Evolutionary conservation across 2,797 vertebrate species (phyloP).

Genomic region (Lacerta bilineata): DNA sequence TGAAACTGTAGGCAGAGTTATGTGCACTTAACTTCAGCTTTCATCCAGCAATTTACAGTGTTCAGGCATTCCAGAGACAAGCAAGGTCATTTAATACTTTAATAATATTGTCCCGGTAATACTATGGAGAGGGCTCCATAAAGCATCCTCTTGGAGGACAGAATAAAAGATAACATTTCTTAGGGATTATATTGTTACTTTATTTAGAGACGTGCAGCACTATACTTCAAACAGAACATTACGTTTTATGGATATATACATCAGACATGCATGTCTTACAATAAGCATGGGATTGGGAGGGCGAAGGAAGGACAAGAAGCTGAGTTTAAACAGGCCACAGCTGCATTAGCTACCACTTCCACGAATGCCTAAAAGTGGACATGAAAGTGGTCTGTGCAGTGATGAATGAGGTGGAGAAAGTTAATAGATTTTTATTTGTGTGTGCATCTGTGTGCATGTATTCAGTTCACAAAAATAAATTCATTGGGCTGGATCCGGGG

Average conservation of each 20-base stretch:
- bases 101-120: slow-evolving; percentile 28
- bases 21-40: neutral
- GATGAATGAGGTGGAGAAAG: neutral
- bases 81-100: slow-evolving; percentile 23
- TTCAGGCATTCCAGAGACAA: neutral
- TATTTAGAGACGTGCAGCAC: slow-evolving; percentile 12
- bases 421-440: neutral
- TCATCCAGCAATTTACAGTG: neutral
- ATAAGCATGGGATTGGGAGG: neutral
- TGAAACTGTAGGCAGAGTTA: neutral
- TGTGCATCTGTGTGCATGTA: no score
- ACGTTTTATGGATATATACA: slow-evolving; percentile 14
- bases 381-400: neutral
- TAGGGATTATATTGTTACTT: slow-evolving; percentile 12
- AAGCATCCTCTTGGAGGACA: neutral
- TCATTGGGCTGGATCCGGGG: no score
- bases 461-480: no score
- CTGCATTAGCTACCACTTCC: neutral
- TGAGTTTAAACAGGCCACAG: neutral
- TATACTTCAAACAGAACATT: slow-evolving; percentile 15
- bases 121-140: neutral
- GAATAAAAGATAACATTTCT: slow-evolving; percentile 21
- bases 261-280: neutral
- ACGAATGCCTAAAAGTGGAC: neutral
- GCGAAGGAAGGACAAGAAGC: neutral